phyloP scores from a whole-genome alignment of 2,797 vertebrate species.

The Oophaga sylvatica region DNA sequence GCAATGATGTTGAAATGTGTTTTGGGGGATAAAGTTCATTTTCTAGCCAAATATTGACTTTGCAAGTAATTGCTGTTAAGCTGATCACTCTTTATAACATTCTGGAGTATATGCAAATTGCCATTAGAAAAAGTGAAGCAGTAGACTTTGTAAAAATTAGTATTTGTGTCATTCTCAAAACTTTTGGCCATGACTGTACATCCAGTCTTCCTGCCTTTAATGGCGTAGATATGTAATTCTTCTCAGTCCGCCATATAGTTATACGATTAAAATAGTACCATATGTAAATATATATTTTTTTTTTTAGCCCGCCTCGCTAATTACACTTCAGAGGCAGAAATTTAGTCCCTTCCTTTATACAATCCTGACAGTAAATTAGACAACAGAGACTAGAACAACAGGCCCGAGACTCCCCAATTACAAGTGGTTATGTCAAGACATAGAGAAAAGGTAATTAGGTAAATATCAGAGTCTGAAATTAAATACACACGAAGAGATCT shows the following conservation, averaged over 20 bases:
- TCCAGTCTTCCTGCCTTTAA: not conserved
- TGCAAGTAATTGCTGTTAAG: too few relatives aligned
- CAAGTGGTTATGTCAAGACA: conserved; percentile 28
- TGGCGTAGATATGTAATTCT: conserved; percentile 2
- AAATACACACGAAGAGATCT: conserved; percentile 26
- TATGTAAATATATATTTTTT: too few relatives aligned
- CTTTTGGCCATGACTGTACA: too few relatives aligned
- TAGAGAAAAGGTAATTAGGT: conserved; percentile 31
- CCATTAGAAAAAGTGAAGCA: too few relatives aligned
- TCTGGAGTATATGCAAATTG: too few relatives aligned
- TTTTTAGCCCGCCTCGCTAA: conserved; percentile 1
- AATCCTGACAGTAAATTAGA: conserved; percentile 46
- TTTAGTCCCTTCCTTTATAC: conserved; percentile 25
- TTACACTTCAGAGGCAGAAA: conserved; percentile 27
- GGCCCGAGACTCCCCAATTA: conserved; percentile 36
- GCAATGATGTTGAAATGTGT: too few relatives aligned
- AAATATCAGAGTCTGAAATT: conserved; percentile 42
- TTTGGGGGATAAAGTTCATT: too few relatives aligned
- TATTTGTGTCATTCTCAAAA: too few relatives aligned
- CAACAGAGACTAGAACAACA: conserved; percentile 36
- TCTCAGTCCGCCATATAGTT: not conserved
- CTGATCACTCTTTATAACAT: too few relatives aligned
- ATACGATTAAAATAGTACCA: not conserved
- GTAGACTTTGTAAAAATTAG: too few relatives aligned
- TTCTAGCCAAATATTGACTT: too few relatives aligned